These are phyloP conservation scores for Drosophila imparisetae DNA, from an alignment of 2,888 invertebrate genomes.

Conservation along the genomic window DNA sequence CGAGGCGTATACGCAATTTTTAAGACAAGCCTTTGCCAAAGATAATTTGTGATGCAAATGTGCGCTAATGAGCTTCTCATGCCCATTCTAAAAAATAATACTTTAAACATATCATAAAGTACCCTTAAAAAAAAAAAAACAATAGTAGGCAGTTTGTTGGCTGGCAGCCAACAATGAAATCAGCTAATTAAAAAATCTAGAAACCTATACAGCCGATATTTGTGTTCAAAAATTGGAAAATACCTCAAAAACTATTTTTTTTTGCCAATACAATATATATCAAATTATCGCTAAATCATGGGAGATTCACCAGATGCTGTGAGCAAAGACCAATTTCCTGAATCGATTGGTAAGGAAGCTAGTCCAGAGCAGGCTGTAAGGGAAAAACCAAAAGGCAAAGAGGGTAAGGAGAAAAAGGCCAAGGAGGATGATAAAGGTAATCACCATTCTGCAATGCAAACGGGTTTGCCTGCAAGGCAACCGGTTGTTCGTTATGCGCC, in stretches of 20 bases:
- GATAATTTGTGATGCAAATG: constrained; percentile 7
- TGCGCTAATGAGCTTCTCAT: background rate
- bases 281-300: constrained; percentile 13
- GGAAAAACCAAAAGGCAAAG: constrained; percentile 40
- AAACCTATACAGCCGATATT: background rate
- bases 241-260: background rate
- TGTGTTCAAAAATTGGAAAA: constrained; percentile 3
- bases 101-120: background rate
- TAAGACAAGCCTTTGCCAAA: constrained; percentile 32
- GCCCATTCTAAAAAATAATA: too few species aligned
- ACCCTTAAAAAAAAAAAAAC: background rate
- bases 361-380: constrained; percentile 33
- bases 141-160: background rate
- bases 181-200: constrained; percentile 1
- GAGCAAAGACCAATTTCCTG: constrained; percentile 33
- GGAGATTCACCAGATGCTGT: constrained; percentile 36
- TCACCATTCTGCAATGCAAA: constrained; percentile 7
- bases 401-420: constrained; percentile 28
- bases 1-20: constrained; percentile 59
- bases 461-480: constrained; percentile 20
- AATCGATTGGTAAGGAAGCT: constrained; percentile 20
- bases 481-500: constrained; percentile 77
- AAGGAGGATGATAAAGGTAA: constrained; percentile 37
- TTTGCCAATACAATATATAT: background rate
- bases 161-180: background rate